Evolutionary conservation across 2,113 vertebrate genomes (phyloP).

Genomic region (Cynocephalus volans): DNA sequence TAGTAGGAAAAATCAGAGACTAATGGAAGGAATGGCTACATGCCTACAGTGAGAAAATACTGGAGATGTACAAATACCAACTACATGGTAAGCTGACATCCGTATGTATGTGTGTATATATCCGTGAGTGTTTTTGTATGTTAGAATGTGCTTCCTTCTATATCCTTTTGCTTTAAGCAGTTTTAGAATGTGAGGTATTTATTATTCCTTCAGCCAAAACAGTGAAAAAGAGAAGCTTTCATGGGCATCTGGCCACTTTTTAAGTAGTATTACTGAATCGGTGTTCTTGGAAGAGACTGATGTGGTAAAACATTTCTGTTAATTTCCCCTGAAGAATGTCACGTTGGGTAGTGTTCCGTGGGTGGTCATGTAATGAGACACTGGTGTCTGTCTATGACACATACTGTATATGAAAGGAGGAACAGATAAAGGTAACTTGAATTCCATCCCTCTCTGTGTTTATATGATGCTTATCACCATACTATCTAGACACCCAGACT

Average conservation of each 20-base stretch:
- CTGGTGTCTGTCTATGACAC: constrained; percentile 86
- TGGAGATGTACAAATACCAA: constrained; percentile 17
- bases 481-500: constrained; percentile 77
- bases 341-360: constrained; percentile 81
- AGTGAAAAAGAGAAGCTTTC: constrained; percentile 21
- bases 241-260: constrained; percentile 79
- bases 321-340: constrained; percentile 83
- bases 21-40: not conserved
- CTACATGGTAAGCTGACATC: not conserved
- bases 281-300: constrained; percentile 78
- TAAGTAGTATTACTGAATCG: constrained; percentile 77
- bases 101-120: not conserved
- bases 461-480: constrained; percentile 83
- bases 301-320: constrained; percentile 79
- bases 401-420: constrained; percentile 83
- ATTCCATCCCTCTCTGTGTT: constrained; percentile 83
- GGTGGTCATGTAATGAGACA: constrained; percentile 84
- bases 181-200: constrained; percentile 76
- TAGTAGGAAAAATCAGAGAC: not conserved
- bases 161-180: constrained; percentile 11
- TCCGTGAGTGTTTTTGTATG: not conserved
- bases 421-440: constrained; percentile 84
- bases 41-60: constrained; percentile 17
- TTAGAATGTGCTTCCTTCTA: not conserved
- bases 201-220: constrained; percentile 65